phyloP scores from a whole-genome alignment of 2,797 vertebrate genomes.

The Microctenopoma stevenorrisi region DNA sequence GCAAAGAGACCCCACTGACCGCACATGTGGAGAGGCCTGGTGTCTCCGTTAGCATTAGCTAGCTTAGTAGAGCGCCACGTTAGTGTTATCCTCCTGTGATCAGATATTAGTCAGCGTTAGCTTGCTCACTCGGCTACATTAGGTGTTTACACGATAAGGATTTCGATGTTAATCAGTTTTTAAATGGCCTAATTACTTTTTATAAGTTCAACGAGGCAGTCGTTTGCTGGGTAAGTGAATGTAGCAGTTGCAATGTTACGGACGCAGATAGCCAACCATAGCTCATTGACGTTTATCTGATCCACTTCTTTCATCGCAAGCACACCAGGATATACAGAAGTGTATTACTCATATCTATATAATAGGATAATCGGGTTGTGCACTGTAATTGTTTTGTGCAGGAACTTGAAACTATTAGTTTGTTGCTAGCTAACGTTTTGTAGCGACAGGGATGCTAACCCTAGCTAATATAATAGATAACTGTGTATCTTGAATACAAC shows the following conservation, averaged over 20 bases:
- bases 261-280: neutral
- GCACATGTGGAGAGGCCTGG: constrained; percentile 42
- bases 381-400: too few relatives aligned
- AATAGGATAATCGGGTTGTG: too few relatives aligned
- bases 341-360: too few relatives aligned
- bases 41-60: constrained; percentile 48
- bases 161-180: too few relatives aligned
- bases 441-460: too few relatives aligned
- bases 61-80: constrained; percentile 35
- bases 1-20: neutral
- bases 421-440: too few relatives aligned
- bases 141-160: rapidly evolving
- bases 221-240: neutral
- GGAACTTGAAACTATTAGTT: too few relatives aligned
- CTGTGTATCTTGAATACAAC: neutral
- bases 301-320: too few relatives aligned
- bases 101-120: neutral
- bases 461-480: neutral
- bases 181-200: too few relatives aligned
- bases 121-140: rapidly evolving
- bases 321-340: rapidly evolving
- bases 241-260: neutral
- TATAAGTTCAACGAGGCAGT: constrained; percentile 4
- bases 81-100: neutral
- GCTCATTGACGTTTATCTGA: neutral